Conservation (phyloP, 2,888 invertebrate genomes). For the Ophion ventricosus region DNA sequence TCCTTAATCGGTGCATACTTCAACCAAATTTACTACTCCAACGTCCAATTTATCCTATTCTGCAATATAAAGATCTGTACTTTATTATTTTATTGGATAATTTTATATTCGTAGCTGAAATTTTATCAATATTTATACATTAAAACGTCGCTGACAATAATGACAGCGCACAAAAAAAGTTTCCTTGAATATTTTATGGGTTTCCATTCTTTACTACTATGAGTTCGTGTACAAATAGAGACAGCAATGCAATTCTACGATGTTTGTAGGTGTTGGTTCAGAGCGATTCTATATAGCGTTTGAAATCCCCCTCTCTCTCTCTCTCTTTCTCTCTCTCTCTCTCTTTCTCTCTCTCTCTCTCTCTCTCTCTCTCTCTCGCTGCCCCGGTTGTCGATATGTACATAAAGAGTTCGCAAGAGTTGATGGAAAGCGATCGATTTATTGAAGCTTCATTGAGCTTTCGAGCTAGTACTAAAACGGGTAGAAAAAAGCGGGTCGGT, state of each 20-base stretch:
- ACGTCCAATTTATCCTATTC: background rate
- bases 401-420: slow-evolving; percentile 16
- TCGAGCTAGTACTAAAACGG: slow-evolving; percentile 17
- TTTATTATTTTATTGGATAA: background rate
- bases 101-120: background rate
- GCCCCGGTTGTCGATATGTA: slow-evolving; percentile 23
- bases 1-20: background rate
- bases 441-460: slow-evolving; percentile 52
- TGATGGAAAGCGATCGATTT: slow-evolving; percentile 55
- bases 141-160: background rate
- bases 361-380: background rate
- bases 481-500: slow-evolving; percentile 1
- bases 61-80: background rate
- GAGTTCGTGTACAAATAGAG: background rate
- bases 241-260: background rate
- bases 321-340: background rate
- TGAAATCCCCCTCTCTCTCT: background rate
- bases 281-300: slow-evolving; percentile 2
- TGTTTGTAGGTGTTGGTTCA: background rate
- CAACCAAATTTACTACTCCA: background rate
- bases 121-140: background rate
- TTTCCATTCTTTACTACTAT: background rate
- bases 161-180: background rate
- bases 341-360: background rate
- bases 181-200: background rate